A percentile compares a stretch with the other conserved stretches of the same genome.
Conservation (phyloP, 2,888 invertebrate species). For the Strigamia crassipes region DNA sequence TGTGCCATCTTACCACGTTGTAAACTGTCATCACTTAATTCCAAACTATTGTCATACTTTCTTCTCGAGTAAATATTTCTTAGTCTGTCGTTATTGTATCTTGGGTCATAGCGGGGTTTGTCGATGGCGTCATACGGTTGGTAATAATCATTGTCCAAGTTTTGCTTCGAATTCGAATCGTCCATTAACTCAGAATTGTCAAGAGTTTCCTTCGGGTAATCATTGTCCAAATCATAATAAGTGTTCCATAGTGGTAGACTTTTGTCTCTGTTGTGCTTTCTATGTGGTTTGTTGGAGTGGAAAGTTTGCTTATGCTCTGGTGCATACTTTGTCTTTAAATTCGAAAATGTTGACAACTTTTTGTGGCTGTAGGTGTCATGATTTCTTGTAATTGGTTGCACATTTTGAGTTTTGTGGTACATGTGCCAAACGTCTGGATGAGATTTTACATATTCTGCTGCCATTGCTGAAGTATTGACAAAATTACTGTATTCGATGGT, state of each 20-base stretch:
- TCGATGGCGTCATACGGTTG: not conserved
- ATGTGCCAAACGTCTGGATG: constrained; percentile 57
- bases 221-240: constrained; percentile 19
- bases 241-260: not conserved
- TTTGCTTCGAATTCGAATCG: constrained; percentile 12
- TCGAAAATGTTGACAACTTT: not conserved
- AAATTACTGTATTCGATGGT: constrained; percentile 60
- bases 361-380: not conserved
- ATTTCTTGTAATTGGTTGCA: not conserved
- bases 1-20: constrained; percentile 51
- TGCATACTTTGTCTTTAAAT: not conserved
- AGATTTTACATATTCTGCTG: constrained; percentile 59
- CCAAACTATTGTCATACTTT: constrained; percentile 47
- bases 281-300: not conserved
- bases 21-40: not conserved
- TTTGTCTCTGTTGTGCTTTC: not conserved
- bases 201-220: not conserved
- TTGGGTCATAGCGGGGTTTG: not conserved
- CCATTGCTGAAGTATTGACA: constrained; percentile 62
- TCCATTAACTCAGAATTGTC: not conserved
- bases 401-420: constrained; percentile 30
- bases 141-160: not conserved
- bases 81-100: not conserved
- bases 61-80: constrained; percentile 20
- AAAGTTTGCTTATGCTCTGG: not conserved